A percentile compares a stretch with the other conserved stretches of the same genome.
These are phyloP conservation scores for Philopotamus ludificatus DNA, from an alignment of 1,140 invertebrate species.

Conservation along the genomic window DNA sequence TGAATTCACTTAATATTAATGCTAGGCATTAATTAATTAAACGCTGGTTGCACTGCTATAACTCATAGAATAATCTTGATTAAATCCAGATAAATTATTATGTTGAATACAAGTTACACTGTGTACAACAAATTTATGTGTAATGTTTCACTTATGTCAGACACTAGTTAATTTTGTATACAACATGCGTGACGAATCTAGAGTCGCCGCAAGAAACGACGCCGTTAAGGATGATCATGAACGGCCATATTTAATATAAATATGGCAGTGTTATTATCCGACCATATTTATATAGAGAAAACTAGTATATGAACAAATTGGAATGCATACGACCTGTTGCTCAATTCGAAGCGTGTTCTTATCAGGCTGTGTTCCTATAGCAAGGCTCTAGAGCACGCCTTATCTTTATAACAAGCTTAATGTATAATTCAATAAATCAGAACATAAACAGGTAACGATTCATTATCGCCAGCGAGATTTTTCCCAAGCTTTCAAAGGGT, in stretches of 20 bases:
- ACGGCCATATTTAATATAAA: too few species aligned
- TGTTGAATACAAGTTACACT: too few species aligned
- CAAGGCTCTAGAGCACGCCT: not conserved
- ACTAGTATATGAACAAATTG: constrained; percentile 10
- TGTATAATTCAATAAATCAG: constrained; percentile 11
- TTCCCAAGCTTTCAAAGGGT: not conserved
- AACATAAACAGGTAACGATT: not conserved
- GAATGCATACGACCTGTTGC: constrained; percentile 9
- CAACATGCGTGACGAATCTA: constrained; percentile 17
- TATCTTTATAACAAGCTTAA: constrained; percentile 5
- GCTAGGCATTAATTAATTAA: too few species aligned
- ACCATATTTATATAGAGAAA: not conserved
- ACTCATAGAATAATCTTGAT: too few species aligned
- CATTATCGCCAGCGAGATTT: not conserved
- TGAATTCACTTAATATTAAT: too few species aligned
- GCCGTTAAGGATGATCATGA: not conserved
- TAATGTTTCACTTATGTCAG: too few species aligned
- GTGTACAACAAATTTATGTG: too few species aligned
- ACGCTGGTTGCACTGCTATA: too few species aligned
- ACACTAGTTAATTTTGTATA: constrained; percentile 19
- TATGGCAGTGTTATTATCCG: not conserved
- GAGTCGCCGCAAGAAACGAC: constrained; percentile 6
- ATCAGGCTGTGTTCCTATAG: not conserved
- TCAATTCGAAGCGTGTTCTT: not conserved
- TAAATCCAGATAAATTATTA: too few species aligned